Evolutionary conservation across 2,113 vertebrate genomes (phyloP).

Genomic region (Sardina pilchardus): DNA sequence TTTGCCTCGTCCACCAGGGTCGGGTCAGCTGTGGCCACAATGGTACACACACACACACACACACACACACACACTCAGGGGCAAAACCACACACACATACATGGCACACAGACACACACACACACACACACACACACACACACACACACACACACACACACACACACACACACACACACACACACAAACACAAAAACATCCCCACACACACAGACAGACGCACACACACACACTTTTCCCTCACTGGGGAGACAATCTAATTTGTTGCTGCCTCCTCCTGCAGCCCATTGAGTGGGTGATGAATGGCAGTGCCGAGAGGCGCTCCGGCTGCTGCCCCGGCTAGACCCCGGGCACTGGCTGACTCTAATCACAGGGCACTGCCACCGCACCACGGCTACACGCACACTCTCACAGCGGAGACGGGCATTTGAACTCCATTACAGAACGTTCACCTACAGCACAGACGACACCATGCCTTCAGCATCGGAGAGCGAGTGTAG

Average conservation of each 20-base stretch:
- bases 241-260: neutral
- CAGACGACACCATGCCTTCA: no score
- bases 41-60: conserved; percentile 12
- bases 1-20: conserved; percentile 36
- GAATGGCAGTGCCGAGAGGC: neutral
- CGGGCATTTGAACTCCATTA: neutral
- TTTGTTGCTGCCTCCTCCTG: neutral
- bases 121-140: conserved; percentile 21
- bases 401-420: neutral
- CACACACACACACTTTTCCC: neutral
- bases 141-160: conserved; percentile 1
- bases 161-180: neutral
- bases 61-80: neutral
- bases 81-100: neutral
- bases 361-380: neutral
- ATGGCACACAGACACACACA: conserved; percentile 1
- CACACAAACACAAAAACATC: neutral
- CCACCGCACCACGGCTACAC: neutral
- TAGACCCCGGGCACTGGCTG: no score
- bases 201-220: neutral
- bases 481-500: no score
- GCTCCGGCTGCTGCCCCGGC: neutral
- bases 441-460: neutral
- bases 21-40: neutral
- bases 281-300: neutral